phyloP scores from a whole-genome alignment of 2,113 vertebrate species.

The Spheniscus mendiculus region DNA sequence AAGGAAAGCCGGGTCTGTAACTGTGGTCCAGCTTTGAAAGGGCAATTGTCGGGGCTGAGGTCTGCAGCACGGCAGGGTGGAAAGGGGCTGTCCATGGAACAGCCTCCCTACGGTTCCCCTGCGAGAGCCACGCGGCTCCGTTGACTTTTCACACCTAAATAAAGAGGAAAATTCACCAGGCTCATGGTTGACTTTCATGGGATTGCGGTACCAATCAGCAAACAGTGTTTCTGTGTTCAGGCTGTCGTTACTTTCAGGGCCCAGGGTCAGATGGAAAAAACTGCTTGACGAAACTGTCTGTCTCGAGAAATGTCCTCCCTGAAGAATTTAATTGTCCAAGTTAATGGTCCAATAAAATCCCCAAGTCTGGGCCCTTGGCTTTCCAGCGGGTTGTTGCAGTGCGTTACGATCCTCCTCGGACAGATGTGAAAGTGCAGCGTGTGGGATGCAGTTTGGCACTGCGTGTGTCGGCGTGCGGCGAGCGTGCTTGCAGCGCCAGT shows the following conservation, averaged over 20 bases:
- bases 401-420: fast-evolving
- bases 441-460: fast-evolving
- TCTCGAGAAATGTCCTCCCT: slow-evolving; percentile 28
- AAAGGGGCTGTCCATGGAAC: not conserved
- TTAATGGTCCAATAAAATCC: not conserved
- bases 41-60: not conserved
- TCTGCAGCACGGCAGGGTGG: not conserved
- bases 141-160: slow-evolving; percentile 65
- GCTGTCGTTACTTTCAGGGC: not conserved
- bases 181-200: not conserved
- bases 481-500: fast-evolving
- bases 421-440: fast-evolving
- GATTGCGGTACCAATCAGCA: not conserved
- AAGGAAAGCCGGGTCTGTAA: not conserved
- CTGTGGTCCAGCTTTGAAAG: not conserved
- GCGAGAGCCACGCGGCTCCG: not conserved
- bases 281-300: not conserved
- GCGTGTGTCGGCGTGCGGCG: fast-evolving
- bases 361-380: not conserved
- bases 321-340: slow-evolving; percentile 1
- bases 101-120: not conserved
- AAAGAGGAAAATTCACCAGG: slow-evolving; percentile 16
- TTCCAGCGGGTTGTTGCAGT: not conserved
- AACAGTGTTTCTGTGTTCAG: slow-evolving; percentile 13
- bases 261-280: slow-evolving; percentile 34